Evolutionary conservation across 1,140 invertebrate species (phyloP), one percentile per base, ranked within the genome.

Genomic region (Chymomyza costata): DNA sequence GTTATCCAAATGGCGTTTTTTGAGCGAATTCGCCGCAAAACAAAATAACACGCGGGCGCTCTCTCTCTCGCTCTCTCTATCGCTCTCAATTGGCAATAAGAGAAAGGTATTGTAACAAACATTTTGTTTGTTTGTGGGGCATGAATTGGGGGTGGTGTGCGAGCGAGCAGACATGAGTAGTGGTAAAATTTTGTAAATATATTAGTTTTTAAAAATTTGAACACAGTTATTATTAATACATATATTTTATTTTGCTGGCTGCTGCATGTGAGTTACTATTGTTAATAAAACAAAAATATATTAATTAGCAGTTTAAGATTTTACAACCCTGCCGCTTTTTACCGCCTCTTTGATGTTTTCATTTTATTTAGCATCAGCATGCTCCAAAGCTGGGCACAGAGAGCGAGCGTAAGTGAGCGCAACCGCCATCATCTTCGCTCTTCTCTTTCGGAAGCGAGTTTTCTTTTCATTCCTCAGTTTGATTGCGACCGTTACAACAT

Each of bases 1-100:
- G 43, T 64, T 66, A 66, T 66, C 55, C 60, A 45, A 68, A 65
- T 45, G 67, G 73, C 71, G 48, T 78, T 78, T 64, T 78, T 78
- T 67, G 71, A 78, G 74, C 59, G 74, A 81, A 66, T 80, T 80
- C 73, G 73, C 73, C 67, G 64, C 58, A 64, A 19, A 65, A 60
- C 28, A 62, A 62, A 30, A 45, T 49, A 56, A 56, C 30, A 46
- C 44, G 44, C 32, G 44, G 25, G 15, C 16, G 11, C 41, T 6
- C 25, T 6, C 46, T 38, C 41, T 44, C 18, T 21, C 39, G 7
- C 21, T 31, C 21, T n/a, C 28, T 30, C 13, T n/a, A n/a, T 16
- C 6, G 8, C n/a, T 17, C n/a, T n/a, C n/a, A n/a, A n/a, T n/a
- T n/a, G n/a, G n/a, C n/a, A n/a, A n/a, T n/a, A n/a, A n/a, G n/a